These are phyloP conservation scores for Solenopsis invicta DNA, from an alignment of 1,140 invertebrate species.

Conservation along the genomic window DNA sequence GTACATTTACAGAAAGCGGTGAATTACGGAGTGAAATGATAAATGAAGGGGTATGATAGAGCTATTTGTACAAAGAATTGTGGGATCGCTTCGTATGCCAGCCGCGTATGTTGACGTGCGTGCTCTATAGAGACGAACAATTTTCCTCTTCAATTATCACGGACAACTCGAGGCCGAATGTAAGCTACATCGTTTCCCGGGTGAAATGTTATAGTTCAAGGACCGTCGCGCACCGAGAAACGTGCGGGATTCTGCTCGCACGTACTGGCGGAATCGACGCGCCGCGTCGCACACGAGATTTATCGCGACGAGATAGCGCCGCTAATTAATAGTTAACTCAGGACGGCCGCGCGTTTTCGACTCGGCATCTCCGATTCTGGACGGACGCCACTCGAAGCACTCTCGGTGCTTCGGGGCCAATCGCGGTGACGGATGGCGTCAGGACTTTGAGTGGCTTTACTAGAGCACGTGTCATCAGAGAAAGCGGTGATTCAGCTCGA, in stretches of 20 bases:
- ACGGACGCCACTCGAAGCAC: constrained; percentile 40
- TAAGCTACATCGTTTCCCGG: constrained; percentile 38
- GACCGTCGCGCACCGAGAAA: constrained; percentile 35
- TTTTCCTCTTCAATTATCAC: constrained; percentile 48
- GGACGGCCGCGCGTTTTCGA: constrained; percentile 13
- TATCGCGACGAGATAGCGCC: constrained; percentile 34
- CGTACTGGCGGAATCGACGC: neutral
- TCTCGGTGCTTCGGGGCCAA: neutral
- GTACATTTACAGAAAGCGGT: neutral
- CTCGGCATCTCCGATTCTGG: neutral
- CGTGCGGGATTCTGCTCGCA: constrained; percentile 28
- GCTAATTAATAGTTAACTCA: constrained; percentile 59
- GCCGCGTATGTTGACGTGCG: neutral
- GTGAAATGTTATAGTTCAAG: constrained; percentile 75
- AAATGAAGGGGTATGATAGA: neutral
- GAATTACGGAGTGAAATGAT: neutral
- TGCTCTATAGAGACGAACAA: constrained; percentile 1
- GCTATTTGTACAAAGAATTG: neutral
- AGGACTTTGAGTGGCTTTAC: constrained; percentile 24
- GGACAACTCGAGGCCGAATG: constrained; percentile 42
- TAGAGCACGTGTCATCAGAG: constrained; percentile 24
- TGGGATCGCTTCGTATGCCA: neutral
- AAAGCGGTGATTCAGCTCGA: constrained; percentile 15
- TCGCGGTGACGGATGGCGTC: constrained; percentile 20
- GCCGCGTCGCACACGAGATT: constrained; percentile 36